These are phyloP conservation scores for Nymphalis polychloros DNA, from an alignment of 2,888 invertebrate species.

Conservation along the genomic window DNA sequence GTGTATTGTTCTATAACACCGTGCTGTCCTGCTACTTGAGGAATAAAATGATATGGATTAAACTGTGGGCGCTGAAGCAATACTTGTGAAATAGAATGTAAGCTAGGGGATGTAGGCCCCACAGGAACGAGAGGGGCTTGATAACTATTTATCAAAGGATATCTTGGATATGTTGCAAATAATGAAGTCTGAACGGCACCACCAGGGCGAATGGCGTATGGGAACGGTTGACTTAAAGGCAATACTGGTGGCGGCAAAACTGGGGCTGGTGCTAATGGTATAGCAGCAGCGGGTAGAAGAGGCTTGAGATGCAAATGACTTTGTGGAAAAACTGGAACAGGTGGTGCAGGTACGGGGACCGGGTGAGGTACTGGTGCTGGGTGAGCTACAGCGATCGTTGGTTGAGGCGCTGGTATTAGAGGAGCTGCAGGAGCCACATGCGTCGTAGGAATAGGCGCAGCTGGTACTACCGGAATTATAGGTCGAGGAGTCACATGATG, in stretches of 20 bases:
- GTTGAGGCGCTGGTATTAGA: conserved; percentile 54
- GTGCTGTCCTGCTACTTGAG: conserved; percentile 46
- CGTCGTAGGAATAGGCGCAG: conserved; percentile 38
- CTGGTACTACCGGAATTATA: conserved; percentile 53
- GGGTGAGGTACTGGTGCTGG: conserved; percentile 55
- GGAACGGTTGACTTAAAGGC: conserved; percentile 42
- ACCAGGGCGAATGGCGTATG: conserved; percentile 71
- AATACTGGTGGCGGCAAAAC: conserved; percentile 47
- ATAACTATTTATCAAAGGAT: conserved; percentile 62
- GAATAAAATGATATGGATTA: conserved; percentile 54
- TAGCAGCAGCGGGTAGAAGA: conserved; percentile 51
- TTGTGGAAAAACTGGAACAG: conserved; percentile 50
- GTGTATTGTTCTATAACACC: conserved; percentile 53
- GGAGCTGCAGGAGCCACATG: conserved; percentile 49
- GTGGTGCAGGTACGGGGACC: conserved; percentile 50
- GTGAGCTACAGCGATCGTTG: conserved; percentile 53
- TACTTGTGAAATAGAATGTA: conserved; percentile 45
- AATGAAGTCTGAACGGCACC: conserved; percentile 71
- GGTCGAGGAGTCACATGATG: conserved; percentile 69
- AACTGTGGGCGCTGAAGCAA: conserved; percentile 57
- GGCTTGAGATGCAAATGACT: conserved; percentile 57
- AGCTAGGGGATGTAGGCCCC: conserved; percentile 38
- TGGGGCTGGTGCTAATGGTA: conserved; percentile 53
- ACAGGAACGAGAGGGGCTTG: conserved; percentile 54
- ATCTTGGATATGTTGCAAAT: conserved; percentile 74